Evolutionary conservation across 2,888 invertebrate species (phyloP), one percentile per base, ranked within the genome.

Genomic region (Idaea aversata): DNA sequence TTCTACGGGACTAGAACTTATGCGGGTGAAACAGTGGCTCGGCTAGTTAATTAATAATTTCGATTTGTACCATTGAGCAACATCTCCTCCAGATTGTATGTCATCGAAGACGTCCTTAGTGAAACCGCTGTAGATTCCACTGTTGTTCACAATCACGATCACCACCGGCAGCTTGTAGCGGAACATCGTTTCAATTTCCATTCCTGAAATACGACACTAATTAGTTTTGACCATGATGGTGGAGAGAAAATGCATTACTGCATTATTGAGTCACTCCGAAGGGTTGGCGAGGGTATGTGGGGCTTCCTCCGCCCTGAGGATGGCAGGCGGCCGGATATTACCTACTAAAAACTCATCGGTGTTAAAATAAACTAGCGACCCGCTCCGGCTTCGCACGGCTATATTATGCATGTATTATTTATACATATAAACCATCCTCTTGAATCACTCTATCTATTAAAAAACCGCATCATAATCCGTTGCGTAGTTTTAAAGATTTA

Each of bases 181-280:
- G 82, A 97, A 95, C 95, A 99, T 97, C 0, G 99, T 99, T 91
- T 99, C 99, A 35, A 99, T 94, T 93, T 99, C 99, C 98, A 99
- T 98, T 63, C 96, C 97, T 84, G 94, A 91, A 63, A 95, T 57
- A 35, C 63, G 62, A 57, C 60, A 61, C 16, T 61, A 34, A 62
- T 4, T 10, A 63, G 62, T 15, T 36, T 25, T 2, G 25, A 25
- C 25, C 3, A 25, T 25, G 25, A 25, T 25, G 25, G 25, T 25
- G 25, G 25, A 25, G 7, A 57, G 57, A 57, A 57, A 57, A 15
- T 15, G 7, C 7, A 57, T 13, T 57, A 57, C 3, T 15, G 7
- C 7, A 57, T 13, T 57, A 57, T 57, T 57, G 2, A 25, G 25
- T 25, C 25, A 25, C 25, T 3, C 25, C 1, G 25, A 25, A 3